Conservation (phyloP, 2,888 invertebrate species). For the Apeira syringaria region DNA sequence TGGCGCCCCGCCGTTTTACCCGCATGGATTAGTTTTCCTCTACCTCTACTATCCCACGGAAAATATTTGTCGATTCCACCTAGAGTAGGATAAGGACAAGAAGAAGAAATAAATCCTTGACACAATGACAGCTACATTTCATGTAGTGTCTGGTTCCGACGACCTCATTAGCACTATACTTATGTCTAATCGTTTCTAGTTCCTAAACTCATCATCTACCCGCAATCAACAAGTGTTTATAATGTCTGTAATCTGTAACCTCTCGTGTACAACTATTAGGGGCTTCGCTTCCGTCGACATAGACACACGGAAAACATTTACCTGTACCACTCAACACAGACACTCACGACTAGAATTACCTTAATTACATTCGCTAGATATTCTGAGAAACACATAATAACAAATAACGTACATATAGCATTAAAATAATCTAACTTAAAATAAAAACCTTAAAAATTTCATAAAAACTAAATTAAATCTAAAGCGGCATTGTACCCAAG, state of each 20-base stretch:
- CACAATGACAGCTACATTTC: constrained; percentile 13
- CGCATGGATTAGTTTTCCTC: no score
- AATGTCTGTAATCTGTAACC: constrained; percentile 62
- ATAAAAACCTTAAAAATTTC: no score
- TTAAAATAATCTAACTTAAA: no score
- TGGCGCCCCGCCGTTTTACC: no score
- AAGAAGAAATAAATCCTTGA: no score
- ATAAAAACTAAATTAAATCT: no score
- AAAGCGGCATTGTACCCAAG: no score
- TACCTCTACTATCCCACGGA: no score
- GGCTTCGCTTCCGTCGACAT: constrained; percentile 58
- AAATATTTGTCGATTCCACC: no score
- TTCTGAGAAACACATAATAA: no score
- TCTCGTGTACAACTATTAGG: constrained; percentile 56
- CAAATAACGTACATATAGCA: no score
- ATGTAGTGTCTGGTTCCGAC: constrained; percentile 28
- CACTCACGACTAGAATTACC: constrained; percentile 53
- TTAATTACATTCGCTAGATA: constrained; percentile 41
- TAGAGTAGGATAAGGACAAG: no score
- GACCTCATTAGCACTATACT: constrained; percentile 44
- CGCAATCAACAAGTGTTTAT: constrained; percentile 61
- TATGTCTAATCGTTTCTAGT: constrained; percentile 54
- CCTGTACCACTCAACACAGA: constrained; percentile 41
- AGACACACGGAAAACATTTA: constrained; percentile 50
- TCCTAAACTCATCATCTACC: constrained; percentile 60